Percentiles rank a stretch among this genome's conserved stretches.
Conservation (phyloP, 2,113 vertebrate genomes). For the Sebastes fasciatus region DNA sequence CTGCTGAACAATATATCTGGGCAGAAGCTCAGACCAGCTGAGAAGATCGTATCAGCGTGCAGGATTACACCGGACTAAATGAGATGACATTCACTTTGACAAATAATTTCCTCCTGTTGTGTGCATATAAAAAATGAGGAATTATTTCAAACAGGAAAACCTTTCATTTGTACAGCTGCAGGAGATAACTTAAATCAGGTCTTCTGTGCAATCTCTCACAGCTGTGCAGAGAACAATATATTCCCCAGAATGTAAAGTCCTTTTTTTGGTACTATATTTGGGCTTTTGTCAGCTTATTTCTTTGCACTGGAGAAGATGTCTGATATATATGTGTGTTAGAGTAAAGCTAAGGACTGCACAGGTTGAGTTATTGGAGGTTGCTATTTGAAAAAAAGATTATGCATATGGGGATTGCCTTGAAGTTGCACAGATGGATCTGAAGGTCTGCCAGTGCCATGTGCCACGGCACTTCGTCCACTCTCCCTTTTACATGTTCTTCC, state of each 20-base stretch:
- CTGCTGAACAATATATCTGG: constrained; percentile 78
- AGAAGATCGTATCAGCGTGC: constrained; percentile 77
- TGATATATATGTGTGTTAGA: not conserved
- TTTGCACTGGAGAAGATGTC: constrained; percentile 15
- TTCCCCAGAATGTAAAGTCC: constrained; percentile 11
- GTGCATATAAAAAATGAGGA: constrained; percentile 60
- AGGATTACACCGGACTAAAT: constrained; percentile 79
- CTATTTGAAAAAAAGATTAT: not conserved
- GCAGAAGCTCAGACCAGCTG: constrained; percentile 70
- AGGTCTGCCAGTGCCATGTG: not conserved
- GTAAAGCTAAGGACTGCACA: constrained; percentile 9
- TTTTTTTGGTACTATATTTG: not conserved
- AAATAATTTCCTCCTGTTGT: constrained; percentile 79
- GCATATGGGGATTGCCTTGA: constrained; percentile 12
- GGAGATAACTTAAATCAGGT: constrained; percentile 16
- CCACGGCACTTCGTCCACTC: not conserved
- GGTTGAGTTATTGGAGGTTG: not conserved
- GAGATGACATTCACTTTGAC: constrained; percentile 86
- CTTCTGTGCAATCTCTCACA: constrained; percentile 26
- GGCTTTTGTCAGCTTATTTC: constrained; percentile 49
- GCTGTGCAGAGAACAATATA: constrained; percentile 28
- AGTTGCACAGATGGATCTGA: constrained; percentile 26
- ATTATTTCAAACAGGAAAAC: constrained; percentile 63
- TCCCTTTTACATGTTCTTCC: not conserved
- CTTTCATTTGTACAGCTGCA: constrained; percentile 41